Evolutionary conservation across 2,888 invertebrate genomes (phyloP).

Genomic region (Congeria kusceri): DNA sequence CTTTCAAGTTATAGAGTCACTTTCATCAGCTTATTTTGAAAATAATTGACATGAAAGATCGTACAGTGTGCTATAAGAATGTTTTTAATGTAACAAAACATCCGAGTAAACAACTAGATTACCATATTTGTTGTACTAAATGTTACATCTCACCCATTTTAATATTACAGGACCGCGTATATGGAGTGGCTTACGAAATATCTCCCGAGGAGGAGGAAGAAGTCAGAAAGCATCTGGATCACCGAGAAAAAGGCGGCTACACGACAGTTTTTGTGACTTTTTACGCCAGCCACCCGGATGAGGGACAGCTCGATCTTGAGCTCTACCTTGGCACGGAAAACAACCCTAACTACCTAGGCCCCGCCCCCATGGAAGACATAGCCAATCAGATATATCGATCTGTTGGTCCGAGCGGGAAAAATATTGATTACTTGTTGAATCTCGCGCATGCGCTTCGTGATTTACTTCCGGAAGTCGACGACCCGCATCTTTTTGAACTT

Average conservation of each 20-base stretch:
- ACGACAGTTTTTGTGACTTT: conserved; percentile 90
- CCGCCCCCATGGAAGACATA: conserved; percentile 91
- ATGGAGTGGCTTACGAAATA: conserved; percentile 97
- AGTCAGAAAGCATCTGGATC: conserved; percentile 94
- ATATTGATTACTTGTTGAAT: conserved; percentile 96
- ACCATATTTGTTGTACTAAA: neutral
- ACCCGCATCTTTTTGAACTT: conserved; percentile 91
- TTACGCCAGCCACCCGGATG: conserved; percentile 87
- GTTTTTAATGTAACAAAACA: no score
- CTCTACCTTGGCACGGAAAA: conserved; percentile 93
- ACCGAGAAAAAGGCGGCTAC: conserved; percentile 97
- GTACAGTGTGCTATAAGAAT: no score
- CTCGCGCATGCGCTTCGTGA: conserved; percentile 92
- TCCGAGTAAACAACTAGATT: no score
- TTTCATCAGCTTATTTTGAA: no score
- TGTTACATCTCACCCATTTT: neutral
- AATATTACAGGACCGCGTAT: conserved; percentile 89
- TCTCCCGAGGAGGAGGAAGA: conserved; percentile 88
- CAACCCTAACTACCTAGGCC: conserved; percentile 93
- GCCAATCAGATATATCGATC: conserved; percentile 91
- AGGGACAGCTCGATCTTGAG: conserved; percentile 89
- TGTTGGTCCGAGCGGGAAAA: conserved; percentile 94
- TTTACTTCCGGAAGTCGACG: conserved; percentile 89
- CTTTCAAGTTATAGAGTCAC: no score
- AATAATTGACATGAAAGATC: no score